Evolutionary conservation across 2,888 invertebrate genomes (phyloP), one percentile per base, ranked within the genome.

Genomic region (Trichacis sp.): DNA sequence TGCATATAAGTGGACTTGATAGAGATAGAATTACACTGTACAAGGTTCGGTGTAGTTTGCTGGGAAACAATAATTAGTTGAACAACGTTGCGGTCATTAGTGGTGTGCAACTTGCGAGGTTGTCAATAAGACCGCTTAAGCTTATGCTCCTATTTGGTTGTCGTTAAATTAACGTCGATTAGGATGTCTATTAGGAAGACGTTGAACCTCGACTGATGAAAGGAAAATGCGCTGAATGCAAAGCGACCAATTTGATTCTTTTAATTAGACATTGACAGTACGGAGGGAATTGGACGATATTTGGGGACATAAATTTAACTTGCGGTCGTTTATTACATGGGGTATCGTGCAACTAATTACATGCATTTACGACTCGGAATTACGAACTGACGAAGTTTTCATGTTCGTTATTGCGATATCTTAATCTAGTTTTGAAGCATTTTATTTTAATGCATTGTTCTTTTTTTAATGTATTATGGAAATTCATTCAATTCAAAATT

Each of bases 91-190:
- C 57, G 49, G 51, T 42, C 55, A 61, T 58, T 61, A 64, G 53
- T 68, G 58, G 53, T 42, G 53, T 49, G 48, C 62, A 68, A 64
- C 63, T 57, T 64, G 52, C 33, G 62, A 61, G 67, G 65, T 67
- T 71, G 73, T 76, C 77, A 74, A 77, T 76, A 71, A 72, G 72
- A 70, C 72, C 71, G 69, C 72, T 76, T 75, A 74, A 74, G 60
- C 70, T 60, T 70, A 61, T 67, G 67, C 68, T 73, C 69, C 71
- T 73, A 67, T 61, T 53, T 54, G 53, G 54, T 73, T 72, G 73
- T 77, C 74, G 75, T 79, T 73, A 74, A 80, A 82, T 82, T 81
- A 82, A 81, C 80, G 76, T 78, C 78, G 78, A 82, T 82, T 81
- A 81, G 77, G 72, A 77, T 77, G 77, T 75, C 80, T 76, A 79